These are phyloP conservation scores for Bufo gargarizans DNA, from an alignment of 2,113 vertebrate species.

Conservation along the genomic window DNA sequence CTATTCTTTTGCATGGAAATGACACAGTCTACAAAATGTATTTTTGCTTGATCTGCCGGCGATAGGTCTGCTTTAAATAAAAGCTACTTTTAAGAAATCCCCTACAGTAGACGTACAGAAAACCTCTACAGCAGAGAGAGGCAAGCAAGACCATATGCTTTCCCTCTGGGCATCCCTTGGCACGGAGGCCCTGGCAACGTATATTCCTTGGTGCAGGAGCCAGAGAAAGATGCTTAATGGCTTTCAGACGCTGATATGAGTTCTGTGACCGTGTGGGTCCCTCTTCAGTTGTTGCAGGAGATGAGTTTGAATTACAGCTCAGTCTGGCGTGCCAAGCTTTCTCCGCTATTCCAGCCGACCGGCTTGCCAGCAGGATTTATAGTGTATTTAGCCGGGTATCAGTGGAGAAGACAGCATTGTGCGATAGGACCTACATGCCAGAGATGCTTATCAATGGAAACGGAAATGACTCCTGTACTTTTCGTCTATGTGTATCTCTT, in stretches of 20 bases:
- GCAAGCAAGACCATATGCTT: constrained; percentile 72
- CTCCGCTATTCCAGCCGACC: constrained; percentile 70
- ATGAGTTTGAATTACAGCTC: constrained; percentile 79
- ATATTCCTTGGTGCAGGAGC: constrained; percentile 64
- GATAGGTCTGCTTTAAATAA: neutral
- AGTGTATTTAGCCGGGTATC: constrained; percentile 72
- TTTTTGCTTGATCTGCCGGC: neutral
- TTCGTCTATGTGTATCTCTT: constrained; percentile 63
- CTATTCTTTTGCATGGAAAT: too few relatives aligned
- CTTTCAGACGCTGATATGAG: constrained; percentile 75
- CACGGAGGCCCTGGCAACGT: constrained; percentile 70
- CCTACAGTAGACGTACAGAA: constrained; percentile 53
- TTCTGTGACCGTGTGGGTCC: constrained; percentile 75
- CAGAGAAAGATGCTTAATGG: constrained; percentile 77
- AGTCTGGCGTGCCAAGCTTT: constrained; percentile 72
- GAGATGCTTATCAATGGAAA: constrained; percentile 79
- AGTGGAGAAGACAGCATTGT: constrained; percentile 70
- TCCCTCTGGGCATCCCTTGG: constrained; percentile 74
- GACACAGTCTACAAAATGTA: too few relatives aligned
- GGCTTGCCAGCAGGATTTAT: constrained; percentile 74
- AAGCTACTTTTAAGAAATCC: constrained; percentile 60
- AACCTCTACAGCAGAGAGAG: constrained; percentile 69
- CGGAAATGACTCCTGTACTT: constrained; percentile 83
- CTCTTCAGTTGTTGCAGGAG: constrained; percentile 76
- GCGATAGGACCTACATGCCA: constrained; percentile 71